These are phyloP conservation scores for Candoia aspera DNA, from an alignment of 2,113 vertebrate species.

Conservation along the genomic window DNA sequence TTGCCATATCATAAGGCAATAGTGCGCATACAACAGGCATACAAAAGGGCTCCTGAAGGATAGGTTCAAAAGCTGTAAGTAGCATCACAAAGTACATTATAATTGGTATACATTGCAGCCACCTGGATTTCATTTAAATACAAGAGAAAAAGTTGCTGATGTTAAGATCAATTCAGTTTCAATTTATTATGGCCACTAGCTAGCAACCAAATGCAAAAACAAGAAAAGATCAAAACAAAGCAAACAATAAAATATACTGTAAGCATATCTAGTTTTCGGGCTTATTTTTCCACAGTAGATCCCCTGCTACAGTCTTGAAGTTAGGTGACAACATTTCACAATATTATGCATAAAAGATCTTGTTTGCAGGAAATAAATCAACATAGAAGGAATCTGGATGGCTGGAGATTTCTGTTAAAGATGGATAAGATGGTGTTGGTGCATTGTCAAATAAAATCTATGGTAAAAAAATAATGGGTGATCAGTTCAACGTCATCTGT, in stretches of 20 bases:
- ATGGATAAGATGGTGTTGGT: neutral
- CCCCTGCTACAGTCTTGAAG: neutral
- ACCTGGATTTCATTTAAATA: neutral
- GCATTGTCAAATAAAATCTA: neutral
- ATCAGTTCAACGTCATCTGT: neutral
- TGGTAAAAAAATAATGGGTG: neutral
- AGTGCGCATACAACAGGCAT: neutral
- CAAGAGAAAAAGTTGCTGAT: neutral
- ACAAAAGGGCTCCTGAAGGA: neutral
- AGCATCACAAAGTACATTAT: neutral
- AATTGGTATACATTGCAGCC: neutral
- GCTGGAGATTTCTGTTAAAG: neutral
- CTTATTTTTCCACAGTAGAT: neutral
- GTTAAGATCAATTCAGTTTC: neutral
- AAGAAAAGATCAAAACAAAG: neutral
- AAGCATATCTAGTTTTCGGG: neutral
- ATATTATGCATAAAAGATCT: neutral
- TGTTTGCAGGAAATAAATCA: neutral
- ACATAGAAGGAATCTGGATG: neutral
- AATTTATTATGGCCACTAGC: neutral
- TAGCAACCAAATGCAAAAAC: neutral
- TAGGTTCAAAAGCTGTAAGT: neutral
- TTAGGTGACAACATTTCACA: neutral
- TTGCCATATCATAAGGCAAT: neutral
- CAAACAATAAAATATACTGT: neutral